Evolutionary conservation across 2,797 vertebrate species (phyloP).

Genomic region (Anguilla anguilla): DNA sequence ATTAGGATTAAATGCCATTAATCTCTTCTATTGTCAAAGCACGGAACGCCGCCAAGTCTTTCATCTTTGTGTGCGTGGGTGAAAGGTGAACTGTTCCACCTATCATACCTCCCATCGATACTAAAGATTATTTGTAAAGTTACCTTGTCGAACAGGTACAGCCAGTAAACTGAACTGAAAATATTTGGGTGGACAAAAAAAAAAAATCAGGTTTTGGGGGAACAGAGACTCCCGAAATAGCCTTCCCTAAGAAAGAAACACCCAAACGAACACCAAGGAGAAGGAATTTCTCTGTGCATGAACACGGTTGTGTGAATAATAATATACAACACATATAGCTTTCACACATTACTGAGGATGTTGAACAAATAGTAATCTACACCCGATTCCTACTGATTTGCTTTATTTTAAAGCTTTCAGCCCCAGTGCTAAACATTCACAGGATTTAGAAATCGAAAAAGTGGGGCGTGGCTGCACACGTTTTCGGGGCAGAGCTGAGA

Average conservation of each 20-base stretch:
- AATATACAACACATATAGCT: conserved; percentile 57
- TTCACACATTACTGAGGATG: conserved; percentile 52
- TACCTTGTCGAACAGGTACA: neutral
- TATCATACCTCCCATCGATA: neutral
- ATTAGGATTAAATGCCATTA: neutral
- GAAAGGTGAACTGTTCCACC: neutral
- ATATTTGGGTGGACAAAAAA: conserved; percentile 37
- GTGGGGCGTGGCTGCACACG: neutral
- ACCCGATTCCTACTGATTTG: neutral
- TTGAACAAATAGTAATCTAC: conserved; percentile 47
- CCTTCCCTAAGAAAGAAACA: conserved; percentile 34
- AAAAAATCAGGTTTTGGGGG: conserved; percentile 44
- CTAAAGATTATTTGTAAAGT: neutral
- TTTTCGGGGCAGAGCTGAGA: neutral
- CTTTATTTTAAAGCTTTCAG: neutral
- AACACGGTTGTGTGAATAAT: conserved; percentile 52
- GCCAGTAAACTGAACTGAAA: conserved; percentile 18
- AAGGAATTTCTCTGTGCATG: conserved; percentile 34
- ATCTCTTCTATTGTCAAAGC: neutral
- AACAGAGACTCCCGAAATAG: conserved; percentile 34
- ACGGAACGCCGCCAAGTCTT: neutral
- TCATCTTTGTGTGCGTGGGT: neutral
- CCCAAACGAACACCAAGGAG: conserved; percentile 22
- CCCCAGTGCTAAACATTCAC: neutral
- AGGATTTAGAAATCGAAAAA: neutral